Conservation (phyloP, 2,888 invertebrate species). For the Andricus curvator region DNA sequence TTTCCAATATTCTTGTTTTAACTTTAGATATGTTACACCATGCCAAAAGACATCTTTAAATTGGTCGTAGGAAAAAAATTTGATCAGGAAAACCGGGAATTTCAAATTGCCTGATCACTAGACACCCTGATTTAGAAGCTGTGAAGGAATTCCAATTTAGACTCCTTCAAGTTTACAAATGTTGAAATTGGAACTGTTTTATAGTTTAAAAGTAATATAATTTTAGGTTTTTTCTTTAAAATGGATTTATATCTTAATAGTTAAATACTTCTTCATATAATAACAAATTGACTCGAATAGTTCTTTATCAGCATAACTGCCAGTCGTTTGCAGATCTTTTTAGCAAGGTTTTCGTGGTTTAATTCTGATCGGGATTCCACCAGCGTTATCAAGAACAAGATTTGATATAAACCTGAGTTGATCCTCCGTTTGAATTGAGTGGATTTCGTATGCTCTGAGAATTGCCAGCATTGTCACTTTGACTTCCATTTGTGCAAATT, state of each 20-base stretch:
- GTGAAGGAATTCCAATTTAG: no score
- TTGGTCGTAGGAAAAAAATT: no score
- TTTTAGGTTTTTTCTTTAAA: not conserved
- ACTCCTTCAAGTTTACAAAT: no score
- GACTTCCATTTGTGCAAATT: conserved; percentile 75
- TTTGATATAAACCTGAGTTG: conserved; percentile 77
- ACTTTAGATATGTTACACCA: no score
- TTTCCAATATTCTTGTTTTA: no score
- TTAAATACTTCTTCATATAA: conserved; percentile 1
- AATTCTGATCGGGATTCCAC: conserved; percentile 67
- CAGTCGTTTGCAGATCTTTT: conserved; percentile 22
- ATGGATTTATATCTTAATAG: not conserved
- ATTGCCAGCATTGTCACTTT: conserved; percentile 77
- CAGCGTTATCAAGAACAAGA: conserved; percentile 76
- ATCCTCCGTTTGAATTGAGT: conserved; percentile 74
- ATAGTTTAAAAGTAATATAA: no score
- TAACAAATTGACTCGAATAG: not conserved
- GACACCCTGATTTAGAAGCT: no score
- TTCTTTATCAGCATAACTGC: not conserved
- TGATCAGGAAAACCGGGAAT: no score
- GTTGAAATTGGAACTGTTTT: not conserved
- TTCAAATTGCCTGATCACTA: no score
- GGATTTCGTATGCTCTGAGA: conserved; percentile 76
- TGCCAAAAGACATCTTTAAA: no score
- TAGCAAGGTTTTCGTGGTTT: conserved; percentile 55